phyloP scores from a whole-genome alignment of 2,888 invertebrate species.

The Saturnia pavonia region DNA sequence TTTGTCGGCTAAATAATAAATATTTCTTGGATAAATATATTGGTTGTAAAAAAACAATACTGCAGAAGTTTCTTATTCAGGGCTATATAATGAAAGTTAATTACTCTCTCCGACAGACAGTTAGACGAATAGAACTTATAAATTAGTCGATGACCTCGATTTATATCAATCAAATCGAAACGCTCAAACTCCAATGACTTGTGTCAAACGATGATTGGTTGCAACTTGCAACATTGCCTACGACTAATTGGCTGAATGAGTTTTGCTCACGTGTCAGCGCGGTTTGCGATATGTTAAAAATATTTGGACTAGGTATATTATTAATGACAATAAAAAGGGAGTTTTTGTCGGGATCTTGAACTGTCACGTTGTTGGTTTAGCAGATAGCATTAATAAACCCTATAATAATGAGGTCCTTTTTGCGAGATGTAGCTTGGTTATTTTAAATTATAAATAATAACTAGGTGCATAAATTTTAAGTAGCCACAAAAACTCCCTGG shows the following conservation, averaged over 20 bases:
- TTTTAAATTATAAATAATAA: too few relatives aligned
- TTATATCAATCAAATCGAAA: conserved; percentile 74
- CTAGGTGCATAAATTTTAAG: too few relatives aligned
- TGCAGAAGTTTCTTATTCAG: conserved; percentile 16
- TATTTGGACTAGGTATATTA: not conserved
- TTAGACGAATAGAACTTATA: conserved; percentile 52
- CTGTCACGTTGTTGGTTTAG: too few relatives aligned
- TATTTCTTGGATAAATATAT: not conserved
- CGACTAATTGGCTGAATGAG: conserved; percentile 76
- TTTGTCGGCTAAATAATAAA: not conserved
- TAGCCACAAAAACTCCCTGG: too few relatives aligned
- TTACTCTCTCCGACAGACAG: conserved; percentile 48
- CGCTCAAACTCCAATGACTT: conserved; percentile 74
- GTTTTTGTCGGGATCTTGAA: too few relatives aligned
- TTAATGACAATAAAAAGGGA: not conserved
- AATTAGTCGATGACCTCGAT: conserved; percentile 76
- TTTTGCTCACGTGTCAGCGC: conserved; percentile 62
- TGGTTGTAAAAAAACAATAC: conserved; percentile 3
- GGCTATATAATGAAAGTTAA: conserved; percentile 52
- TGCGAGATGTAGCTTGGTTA: too few relatives aligned
- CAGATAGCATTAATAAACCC: too few relatives aligned
- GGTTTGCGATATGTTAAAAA: conserved; percentile 48
- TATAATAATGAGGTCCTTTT: too few relatives aligned
- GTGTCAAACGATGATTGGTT: conserved; percentile 80
- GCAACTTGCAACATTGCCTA: conserved; percentile 75